These are phyloP conservation scores for Tenrec ecaudatus DNA, from an alignment of 2,113 vertebrate species.

Conservation along the genomic window DNA sequence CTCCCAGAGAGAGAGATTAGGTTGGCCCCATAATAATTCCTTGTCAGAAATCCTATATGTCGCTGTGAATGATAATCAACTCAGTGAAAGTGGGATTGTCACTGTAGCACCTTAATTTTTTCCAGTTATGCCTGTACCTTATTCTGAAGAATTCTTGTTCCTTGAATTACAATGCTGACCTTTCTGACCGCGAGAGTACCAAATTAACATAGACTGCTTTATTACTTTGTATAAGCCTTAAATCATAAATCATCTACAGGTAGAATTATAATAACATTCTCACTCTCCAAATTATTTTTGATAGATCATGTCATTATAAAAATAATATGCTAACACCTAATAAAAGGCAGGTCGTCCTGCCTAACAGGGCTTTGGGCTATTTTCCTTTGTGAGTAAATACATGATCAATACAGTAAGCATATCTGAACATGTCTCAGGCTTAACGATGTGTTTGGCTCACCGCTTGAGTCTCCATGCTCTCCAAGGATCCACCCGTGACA, in stretches of 20 bases:
- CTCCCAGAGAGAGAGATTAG: too few relatives aligned
- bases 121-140: neutral
- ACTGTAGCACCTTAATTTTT: neutral
- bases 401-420: neutral
- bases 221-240: slow-evolving; percentile 33
- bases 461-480: slow-evolving; percentile 91
- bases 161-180: slow-evolving; percentile 50
- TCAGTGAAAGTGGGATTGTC: too few relatives aligned
- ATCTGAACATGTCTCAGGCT: neutral
- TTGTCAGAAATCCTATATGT: too few relatives aligned
- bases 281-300: slow-evolving; percentile 37
- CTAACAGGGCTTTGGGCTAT: neutral
- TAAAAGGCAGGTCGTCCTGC: neutral
- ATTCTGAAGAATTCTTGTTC: slow-evolving; percentile 42
- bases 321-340: slow-evolving; percentile 13
- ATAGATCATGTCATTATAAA: slow-evolving; percentile 39
- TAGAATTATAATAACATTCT: neutral
- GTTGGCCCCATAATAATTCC: too few relatives aligned
- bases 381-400: slow-evolving; percentile 30
- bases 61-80: too few relatives aligned
- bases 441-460: slow-evolving; percentile 73
- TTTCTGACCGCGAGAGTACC: slow-evolving; percentile 29
- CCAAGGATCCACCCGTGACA: slow-evolving; percentile 90
- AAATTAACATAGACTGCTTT: slow-evolving; percentile 54
- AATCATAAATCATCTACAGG: neutral